Evolutionary conservation across 2,113 vertebrate species (phyloP).

Genomic region (Gobio gobio): DNA sequence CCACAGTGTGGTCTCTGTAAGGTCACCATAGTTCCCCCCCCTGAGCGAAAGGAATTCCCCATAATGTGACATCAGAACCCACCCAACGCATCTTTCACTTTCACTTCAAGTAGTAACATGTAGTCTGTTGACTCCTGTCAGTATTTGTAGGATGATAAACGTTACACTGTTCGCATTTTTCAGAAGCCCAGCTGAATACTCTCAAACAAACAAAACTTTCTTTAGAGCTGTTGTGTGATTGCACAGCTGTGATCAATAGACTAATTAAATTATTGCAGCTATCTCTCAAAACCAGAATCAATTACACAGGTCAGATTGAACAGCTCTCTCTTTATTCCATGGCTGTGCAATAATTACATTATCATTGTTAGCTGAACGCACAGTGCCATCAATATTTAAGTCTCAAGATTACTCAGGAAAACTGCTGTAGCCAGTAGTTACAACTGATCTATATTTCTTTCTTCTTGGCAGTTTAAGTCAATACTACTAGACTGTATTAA

Average conservation of each 20-base stretch:
- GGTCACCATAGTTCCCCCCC: background rate
- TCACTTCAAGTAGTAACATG: background rate
- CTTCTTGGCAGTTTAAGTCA: background rate
- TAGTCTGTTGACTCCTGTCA: background rate
- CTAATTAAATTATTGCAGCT: slow-evolving; percentile 26
- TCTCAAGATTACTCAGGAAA: background rate
- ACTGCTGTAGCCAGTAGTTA: slow-evolving; percentile 11
- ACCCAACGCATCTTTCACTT: slow-evolving; percentile 1
- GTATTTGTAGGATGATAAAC: background rate
- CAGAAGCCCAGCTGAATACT: background rate
- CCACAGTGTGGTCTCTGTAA: background rate
- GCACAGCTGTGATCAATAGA: slow-evolving; percentile 25
- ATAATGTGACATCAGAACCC: background rate
- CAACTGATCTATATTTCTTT: background rate
- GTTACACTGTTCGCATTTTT: background rate
- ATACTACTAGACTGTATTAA: background rate
- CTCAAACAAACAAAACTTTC: background rate
- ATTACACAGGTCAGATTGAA: slow-evolving; percentile 38
- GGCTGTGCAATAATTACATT: slow-evolving; percentile 41
- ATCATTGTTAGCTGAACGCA: slow-evolving; percentile 25
- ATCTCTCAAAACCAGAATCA: slow-evolving; percentile 40
- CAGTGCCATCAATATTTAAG: slow-evolving; percentile 26
- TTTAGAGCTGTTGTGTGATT: background rate
- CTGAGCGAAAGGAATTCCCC: slow-evolving; percentile 43
- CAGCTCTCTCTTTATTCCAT: slow-evolving; percentile 7